Evolutionary conservation across 2,888 invertebrate species (phyloP), one percentile per base, ranked within the genome.

Genomic region (Acholoe squamosa): DNA sequence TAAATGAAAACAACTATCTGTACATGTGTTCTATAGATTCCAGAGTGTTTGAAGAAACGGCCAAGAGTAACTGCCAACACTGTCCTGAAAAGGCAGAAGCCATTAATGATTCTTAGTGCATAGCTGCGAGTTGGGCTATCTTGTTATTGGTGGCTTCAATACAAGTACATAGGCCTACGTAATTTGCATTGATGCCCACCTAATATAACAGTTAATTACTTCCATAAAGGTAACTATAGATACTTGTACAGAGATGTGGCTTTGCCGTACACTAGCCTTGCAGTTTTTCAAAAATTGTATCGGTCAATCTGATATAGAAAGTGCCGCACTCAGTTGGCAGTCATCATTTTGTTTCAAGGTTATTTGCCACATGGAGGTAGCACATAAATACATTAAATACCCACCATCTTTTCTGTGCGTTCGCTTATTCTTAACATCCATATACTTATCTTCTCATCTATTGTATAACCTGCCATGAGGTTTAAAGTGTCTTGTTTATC

Each of bases 61-160:
- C n/a, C n/a, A n/a, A n/a, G n/a, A n/a, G n/a, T n/a, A 67, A 77
- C 77, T 31, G 12, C 7, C 33, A 22, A 77, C 28, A 33, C 33
- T 1, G 12, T 43, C 80, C 43, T 10, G 22, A 80, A 33, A n/a
- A 31, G 3, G 7, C 43, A 19, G 33, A 7, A 19, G 43, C 43
- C 80, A 34, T 16, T 80, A 43, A 16, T 76, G 76, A 28, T 1
- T 31, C 16, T 34, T 33, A 34, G 80, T 80, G 80, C 80, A 80
- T 80, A 80, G 80, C 80, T 80, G 34, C 80, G 43, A 43, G 43
- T 33, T 76, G 31, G 76, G 76, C 14, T 25, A 76, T 80, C 43
- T 43, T 43, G 3, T 43, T 10, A 43, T 10, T 10, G 10, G 10
- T 43, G 43, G 43, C 43, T 22, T n/a, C 43, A 34, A 80, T 80